phyloP scores from a whole-genome alignment of 1,140 invertebrate genomes.

The Protaetia brevitarsis region DNA sequence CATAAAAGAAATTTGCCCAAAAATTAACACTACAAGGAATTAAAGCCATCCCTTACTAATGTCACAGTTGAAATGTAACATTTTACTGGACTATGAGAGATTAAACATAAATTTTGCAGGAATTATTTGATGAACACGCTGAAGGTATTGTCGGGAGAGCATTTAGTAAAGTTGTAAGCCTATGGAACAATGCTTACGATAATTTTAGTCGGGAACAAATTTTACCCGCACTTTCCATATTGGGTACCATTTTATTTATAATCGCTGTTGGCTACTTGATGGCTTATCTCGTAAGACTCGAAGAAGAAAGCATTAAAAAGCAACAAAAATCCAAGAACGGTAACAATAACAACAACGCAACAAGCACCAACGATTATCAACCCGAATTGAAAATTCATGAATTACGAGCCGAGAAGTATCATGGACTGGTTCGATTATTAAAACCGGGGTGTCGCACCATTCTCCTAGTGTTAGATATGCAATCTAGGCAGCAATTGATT shows the following conservation, averaged over 20 bases:
- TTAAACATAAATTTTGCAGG: constrained; percentile 48
- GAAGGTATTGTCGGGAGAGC: constrained; percentile 70
- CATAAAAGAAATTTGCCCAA: no score
- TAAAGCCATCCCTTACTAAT: no score
- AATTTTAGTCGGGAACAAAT: constrained; percentile 78
- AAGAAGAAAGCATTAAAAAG: constrained; percentile 74
- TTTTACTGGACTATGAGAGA: background rate
- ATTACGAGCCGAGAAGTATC: constrained; percentile 90
- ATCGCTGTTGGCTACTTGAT: constrained; percentile 81
- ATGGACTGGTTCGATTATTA: constrained; percentile 85
- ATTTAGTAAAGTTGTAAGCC: constrained; percentile 63
- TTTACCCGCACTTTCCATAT: constrained; percentile 75
- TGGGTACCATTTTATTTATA: constrained; percentile 79
- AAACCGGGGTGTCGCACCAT: constrained; percentile 95
- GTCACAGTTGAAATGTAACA: no score
- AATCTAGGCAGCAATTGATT: constrained; percentile 81
- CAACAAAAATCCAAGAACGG: constrained; percentile 51
- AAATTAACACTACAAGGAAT: no score
- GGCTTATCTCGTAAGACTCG: constrained; percentile 81
- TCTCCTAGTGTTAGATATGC: constrained; percentile 83
- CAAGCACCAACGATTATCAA: constrained; percentile 44
- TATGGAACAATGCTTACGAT: constrained; percentile 71
- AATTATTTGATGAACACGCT: constrained; percentile 72
- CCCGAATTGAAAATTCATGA: constrained; percentile 85
- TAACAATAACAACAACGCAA: constrained; percentile 51